phyloP scores from a whole-genome alignment of 2,888 invertebrate species.

The Lysandra bellargus region DNA sequence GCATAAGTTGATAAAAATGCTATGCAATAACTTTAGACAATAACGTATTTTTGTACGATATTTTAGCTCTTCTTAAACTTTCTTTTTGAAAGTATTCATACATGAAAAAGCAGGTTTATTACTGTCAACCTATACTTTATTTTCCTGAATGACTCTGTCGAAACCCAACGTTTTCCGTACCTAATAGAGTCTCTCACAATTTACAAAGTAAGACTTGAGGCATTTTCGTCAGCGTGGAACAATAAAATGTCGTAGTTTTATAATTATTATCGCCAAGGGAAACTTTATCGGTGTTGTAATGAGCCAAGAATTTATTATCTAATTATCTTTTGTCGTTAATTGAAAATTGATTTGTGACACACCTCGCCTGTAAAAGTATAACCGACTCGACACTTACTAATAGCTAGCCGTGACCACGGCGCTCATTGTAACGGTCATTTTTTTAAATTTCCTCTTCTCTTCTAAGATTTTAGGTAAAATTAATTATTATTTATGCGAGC shows the following conservation, averaged over 20 bases:
- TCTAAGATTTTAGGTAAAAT: constrained; percentile 3
- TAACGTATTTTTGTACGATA: too few species aligned
- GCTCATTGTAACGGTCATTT: background rate
- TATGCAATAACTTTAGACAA: too few species aligned
- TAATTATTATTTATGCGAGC: constrained; percentile 8
- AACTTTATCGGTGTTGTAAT: constrained; percentile 12
- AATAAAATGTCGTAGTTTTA: constrained; percentile 21
- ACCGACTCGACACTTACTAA: constrained; percentile 23
- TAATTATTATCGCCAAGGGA: constrained; percentile 28
- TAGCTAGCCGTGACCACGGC: background rate
- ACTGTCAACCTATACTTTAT: background rate
- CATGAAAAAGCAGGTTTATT: background rate
- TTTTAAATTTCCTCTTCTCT: constrained; percentile 1
- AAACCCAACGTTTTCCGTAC: background rate
- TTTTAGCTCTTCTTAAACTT: too few species aligned
- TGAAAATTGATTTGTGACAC: constrained; percentile 47
- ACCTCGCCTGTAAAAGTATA: constrained; percentile 42
- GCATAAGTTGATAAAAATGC: too few species aligned
- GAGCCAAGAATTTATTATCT: constrained; percentile 27
- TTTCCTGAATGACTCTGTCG: background rate
- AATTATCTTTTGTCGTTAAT: constrained; percentile 44
- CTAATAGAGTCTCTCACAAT: background rate
- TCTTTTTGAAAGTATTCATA: background rate
- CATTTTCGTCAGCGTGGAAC: background rate
- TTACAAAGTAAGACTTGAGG: constrained; percentile 2